Conservation (phyloP, 2,113 vertebrate species). For the Stigmatopora nigra region DNA sequence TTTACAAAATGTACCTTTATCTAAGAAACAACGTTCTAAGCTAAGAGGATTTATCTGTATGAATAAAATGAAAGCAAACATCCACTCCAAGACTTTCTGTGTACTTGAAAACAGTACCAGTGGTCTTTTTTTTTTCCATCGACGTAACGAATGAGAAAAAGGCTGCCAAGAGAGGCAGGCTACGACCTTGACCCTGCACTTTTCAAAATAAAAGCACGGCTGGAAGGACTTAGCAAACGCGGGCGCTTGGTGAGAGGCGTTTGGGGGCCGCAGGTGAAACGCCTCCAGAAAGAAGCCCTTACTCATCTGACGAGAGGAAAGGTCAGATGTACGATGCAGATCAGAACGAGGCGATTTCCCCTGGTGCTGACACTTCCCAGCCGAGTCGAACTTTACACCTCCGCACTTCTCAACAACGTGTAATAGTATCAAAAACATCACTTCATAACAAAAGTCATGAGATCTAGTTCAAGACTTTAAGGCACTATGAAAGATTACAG, state of each 20-base stretch:
- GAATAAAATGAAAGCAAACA: background rate
- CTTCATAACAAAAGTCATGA: background rate
- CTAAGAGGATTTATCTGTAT: background rate
- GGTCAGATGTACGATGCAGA: conserved; percentile 59
- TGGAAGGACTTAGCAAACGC: conserved; percentile 19
- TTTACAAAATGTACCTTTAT: background rate
- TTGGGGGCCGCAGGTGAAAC: conserved; percentile 39
- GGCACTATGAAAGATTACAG: no score
- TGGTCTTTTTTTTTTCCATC: conserved; percentile 19
- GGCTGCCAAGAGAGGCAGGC: conserved; percentile 39
- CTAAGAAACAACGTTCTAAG: background rate
- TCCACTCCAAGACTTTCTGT: conserved; percentile 46
- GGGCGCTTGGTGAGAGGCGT: conserved; percentile 19
- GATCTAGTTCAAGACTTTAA: no score
- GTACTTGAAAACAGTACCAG: conserved; percentile 4
- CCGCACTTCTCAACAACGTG: conserved; percentile 49
- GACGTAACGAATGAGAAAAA: conserved; percentile 50
- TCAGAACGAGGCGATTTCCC: conserved; percentile 63
- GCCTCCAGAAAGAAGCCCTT: conserved; percentile 59
- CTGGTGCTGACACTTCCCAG: conserved; percentile 58
- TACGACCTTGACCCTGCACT: conserved; percentile 47
- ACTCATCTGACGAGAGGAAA: background rate
- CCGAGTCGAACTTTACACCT: conserved; percentile 54
- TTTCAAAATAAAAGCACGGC: conserved; percentile 53
- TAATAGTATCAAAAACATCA: background rate